phyloP scores from a whole-genome alignment of 2,888 invertebrate genomes.

The Trichogramma dendrolimi region DNA sequence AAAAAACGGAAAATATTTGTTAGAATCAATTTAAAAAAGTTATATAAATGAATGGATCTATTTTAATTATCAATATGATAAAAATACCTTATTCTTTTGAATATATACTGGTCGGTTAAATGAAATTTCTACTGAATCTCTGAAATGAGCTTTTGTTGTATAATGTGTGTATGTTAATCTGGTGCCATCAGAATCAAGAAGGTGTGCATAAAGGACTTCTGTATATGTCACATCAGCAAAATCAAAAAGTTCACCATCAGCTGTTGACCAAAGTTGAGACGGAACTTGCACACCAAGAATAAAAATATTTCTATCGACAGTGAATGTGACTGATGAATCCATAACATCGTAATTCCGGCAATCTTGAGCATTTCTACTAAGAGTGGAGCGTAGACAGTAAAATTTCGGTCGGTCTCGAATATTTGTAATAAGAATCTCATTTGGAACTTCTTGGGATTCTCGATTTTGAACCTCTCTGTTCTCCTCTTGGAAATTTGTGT shows the following conservation, averaged over 20 bases:
- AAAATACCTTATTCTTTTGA: constrained; percentile 63
- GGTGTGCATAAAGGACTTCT: constrained; percentile 76
- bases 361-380: constrained; percentile 63
- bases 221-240: constrained; percentile 56
- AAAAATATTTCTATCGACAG: constrained; percentile 76
- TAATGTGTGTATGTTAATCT: constrained; percentile 79
- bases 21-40: background rate
- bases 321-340: constrained; percentile 75
- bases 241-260: background rate
- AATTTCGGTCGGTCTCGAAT: constrained; percentile 53
- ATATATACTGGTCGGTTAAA: constrained; percentile 78
- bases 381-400: constrained; percentile 63
- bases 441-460: constrained; percentile 18
- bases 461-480: constrained; percentile 2
- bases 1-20: background rate
- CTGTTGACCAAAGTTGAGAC: constrained; percentile 58
- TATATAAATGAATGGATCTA: too few relatives aligned
- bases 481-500: constrained; percentile 17
- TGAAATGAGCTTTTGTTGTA: constrained; percentile 68
- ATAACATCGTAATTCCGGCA: constrained; percentile 71
- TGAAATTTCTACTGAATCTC: constrained; percentile 73
- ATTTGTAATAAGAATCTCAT: constrained; percentile 18
- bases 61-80: too few relatives aligned
- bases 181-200: constrained; percentile 75
- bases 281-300: constrained; percentile 73